These are phyloP conservation scores for Empidonax traillii DNA, from an alignment of 2,113 vertebrate genomes.

Conservation along the genomic window DNA sequence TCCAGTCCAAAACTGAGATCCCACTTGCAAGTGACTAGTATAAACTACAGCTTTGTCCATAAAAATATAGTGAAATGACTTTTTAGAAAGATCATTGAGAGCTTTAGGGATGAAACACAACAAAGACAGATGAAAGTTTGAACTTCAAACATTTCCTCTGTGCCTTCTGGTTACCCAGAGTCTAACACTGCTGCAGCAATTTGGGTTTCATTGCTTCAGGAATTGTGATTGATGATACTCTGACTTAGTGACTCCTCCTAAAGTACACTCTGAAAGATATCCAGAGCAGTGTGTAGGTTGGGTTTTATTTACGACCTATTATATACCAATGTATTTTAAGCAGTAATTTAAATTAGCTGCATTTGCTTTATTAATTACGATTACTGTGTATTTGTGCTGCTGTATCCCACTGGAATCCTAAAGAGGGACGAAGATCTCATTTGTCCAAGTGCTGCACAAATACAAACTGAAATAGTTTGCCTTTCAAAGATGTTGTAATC, in stretches of 20 bases:
- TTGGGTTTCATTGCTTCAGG: not conserved
- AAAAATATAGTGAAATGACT: not conserved
- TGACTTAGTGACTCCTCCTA: not conserved
- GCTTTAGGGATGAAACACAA: not conserved
- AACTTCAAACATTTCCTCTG: not conserved
- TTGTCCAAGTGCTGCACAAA: not conserved
- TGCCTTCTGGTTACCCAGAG: not conserved
- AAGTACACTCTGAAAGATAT: slow-evolving; percentile 40
- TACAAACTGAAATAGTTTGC: not conserved
- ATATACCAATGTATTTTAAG: slow-evolving; percentile 10
- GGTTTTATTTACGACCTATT: slow-evolving; percentile 23
- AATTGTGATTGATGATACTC: not conserved
- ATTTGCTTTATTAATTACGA: slow-evolving; percentile 29
- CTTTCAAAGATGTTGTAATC: not conserved
- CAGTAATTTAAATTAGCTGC: slow-evolving; percentile 37
- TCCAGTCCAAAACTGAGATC: not conserved
- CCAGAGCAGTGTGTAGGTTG: not conserved
- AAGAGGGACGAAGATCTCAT: not conserved
- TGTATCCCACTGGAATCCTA: not conserved
- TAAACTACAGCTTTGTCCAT: not conserved
- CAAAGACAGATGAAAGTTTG: not conserved
- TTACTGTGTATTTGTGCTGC: not conserved
- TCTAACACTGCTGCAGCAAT: not conserved
- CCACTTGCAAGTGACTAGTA: not conserved
- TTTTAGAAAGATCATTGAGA: not conserved